Base-by-base conservation (phyloP, 2,888 invertebrate species). In the Lacanobia wlatinum region DNA sequence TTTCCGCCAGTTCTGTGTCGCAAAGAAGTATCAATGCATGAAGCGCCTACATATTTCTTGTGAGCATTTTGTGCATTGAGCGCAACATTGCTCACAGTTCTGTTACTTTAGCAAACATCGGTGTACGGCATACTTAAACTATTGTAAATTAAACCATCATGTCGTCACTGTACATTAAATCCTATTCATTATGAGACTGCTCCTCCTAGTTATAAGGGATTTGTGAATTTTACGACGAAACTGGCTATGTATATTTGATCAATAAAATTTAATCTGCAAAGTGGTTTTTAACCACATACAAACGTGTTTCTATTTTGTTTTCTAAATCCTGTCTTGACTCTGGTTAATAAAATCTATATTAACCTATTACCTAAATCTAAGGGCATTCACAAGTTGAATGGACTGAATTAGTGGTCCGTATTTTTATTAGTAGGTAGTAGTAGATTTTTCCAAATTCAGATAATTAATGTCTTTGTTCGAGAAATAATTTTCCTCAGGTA, bases 231-330 rank as follows among this genome's bases (percentile, higher is more conserved):
- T 76, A 90, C 90, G 92, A 94, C 90, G 93, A 94, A 89, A 90
- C 85, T 91, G 91, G 91, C 88, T 88, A 84, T 94, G 93, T 93
- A 92, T 89, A 90, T 76, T 90, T 93, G 91, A 92, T 89, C 84
- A 94, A 93, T 94, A 94, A 94, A 93, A 78, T 84, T 87, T 86
- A 90, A 86, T 83, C 89, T 91, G 93, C 92, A 94, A 93, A 90
- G 93, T 94, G 95, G 94, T 92, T 89, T 73, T 87, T 87, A 87
- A 87, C 93, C 95, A 92, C 93, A 85, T 84, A 88, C 86, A 76
- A 76, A 62, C 21, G 80, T 84, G 46, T 89, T 89, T 43, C 90
- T 73, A 80, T 86, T 88, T 55, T 1, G 21, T 81, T 61, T 61
- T 18, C 10, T 16, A 10, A 34, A 46, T 21, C 28, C 8, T 46